Base-by-base conservation (phyloP, 2,113 vertebrate species). In the Clupea harengus region DNA sequence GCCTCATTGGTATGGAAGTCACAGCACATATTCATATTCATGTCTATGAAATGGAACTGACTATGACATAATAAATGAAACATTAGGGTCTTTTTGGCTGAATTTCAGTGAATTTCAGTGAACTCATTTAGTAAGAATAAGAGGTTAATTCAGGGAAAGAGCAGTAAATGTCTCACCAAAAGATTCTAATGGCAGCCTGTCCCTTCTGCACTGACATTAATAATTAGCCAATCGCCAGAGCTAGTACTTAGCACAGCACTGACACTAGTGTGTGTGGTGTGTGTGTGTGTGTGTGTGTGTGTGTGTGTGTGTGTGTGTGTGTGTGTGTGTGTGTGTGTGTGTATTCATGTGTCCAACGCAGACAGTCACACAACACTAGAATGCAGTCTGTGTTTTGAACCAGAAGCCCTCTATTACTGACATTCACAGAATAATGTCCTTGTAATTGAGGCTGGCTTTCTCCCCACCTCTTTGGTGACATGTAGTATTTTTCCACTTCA, bases 381-480 rank as follows among this genome's bases (percentile, higher is more conserved):
- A 72, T 72, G 64, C 64, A 72, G 64, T 72, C 64, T 28, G 64
- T 72, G 25, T 72, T 32, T 72, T 72, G 25, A 25, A 9, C 64
- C 32, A 32, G 64, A 72, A 72, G 64, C 11, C 64, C 64, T 32
- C 64, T 15, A 72, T 72, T 72, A 72, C 11, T 2, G n/a, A 25
- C 64, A 72, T 72, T 72, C 32, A 13, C 64, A 72, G 64, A 72
- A 32, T 72, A 32, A 32, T 72, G 64, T 72, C 8, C 64, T 72
- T 72, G 64, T 72, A 72, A 72, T 72, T 72, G 64, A 72, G 11
- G 64, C 25, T 28, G 64, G n/a, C 64, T 72, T 72, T 72, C 64
- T 72, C 25, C 64, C 64, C 64, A 72, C 64, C 64, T 72, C 64
- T 32, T 3, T 72, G 64, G 7, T 72, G 64, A 28, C 64, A 72